Conservation (phyloP, 2,113 vertebrate species). For the Perccottus glenii region DNA sequence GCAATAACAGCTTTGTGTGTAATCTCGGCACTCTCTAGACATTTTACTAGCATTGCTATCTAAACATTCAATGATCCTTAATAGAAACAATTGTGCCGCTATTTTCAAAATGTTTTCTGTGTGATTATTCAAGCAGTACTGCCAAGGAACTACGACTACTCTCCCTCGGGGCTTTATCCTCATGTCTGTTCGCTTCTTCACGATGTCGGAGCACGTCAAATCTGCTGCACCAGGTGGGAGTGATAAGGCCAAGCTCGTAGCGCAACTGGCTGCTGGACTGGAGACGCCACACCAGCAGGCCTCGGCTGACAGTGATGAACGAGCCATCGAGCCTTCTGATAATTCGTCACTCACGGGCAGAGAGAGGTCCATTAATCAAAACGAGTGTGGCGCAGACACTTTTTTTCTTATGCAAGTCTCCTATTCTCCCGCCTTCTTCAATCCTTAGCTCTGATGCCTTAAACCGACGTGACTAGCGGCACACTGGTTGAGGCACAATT, state of each 20-base stretch:
- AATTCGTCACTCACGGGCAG: slow-evolving; percentile 76
- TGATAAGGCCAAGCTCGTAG: slow-evolving; percentile 53
- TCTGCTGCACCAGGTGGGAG: slow-evolving; percentile 60
- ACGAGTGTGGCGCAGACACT: slow-evolving; percentile 42
- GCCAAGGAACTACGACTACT: slow-evolving; percentile 12
- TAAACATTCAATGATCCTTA: neutral
- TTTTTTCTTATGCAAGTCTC: slow-evolving; percentile 29
- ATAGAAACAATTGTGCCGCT: neutral
- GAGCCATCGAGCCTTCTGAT: slow-evolving; percentile 72
- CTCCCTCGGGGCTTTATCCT: slow-evolving; percentile 22
- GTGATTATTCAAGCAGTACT: slow-evolving; percentile 3
- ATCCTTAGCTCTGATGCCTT: slow-evolving; percentile 40
- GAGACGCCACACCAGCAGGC: slow-evolving; percentile 41
- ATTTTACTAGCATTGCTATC: too few relatives aligned
- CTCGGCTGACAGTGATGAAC: slow-evolving; percentile 75
- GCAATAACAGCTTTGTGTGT: slow-evolving; percentile 31
- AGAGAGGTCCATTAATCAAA: slow-evolving; percentile 79
- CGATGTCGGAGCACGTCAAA: slow-evolving; percentile 11
- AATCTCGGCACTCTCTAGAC: slow-evolving; percentile 6
- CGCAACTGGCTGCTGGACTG: slow-evolving; percentile 34
- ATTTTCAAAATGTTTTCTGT: neutral
- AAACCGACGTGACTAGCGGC: slow-evolving; percentile 41
- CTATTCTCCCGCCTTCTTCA: slow-evolving; percentile 23
- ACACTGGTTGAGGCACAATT: slow-evolving; percentile 12
- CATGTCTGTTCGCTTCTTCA: slow-evolving; percentile 2